Evolutionary conservation across 2,888 invertebrate genomes (phyloP), one percentile per base, ranked within the genome.

Genomic region (Cosmia trapezina): DNA sequence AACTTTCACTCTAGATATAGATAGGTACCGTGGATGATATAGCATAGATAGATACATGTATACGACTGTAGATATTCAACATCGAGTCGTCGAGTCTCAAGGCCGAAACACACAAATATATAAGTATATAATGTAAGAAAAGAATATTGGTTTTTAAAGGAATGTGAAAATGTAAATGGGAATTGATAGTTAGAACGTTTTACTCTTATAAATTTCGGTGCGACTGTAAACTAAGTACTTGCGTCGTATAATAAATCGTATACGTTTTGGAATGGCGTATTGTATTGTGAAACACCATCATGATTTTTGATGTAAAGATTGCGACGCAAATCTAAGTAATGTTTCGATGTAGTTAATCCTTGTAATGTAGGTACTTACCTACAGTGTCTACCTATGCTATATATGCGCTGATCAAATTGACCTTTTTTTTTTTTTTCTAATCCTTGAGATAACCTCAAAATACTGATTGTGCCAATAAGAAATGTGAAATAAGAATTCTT

Each of bases 1-100:
- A 94, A 96, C 96, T 96, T 96, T 96, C 96, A 96, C 96, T 95
- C 94, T 95, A 95, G 93, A 91, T 94, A 94, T 95, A 96, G 95
- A 94, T 96, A 95, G 93, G 92, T 93, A 92, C 90, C 91, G 91
- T 93, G 87, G 91, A 93, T 93, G 93, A 90, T 91, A 92, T 91
- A 92, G 91, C 87, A 91, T 92, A 93, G 90, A 88, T 92, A 92
- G 87, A 89, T 91, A 89, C 87, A 92, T 91, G 88, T 92, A 91
- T 91, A 92, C 90, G 89, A 90, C 91, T 90, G 91, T 94, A 95
- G 94, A 94, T 95, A 95, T 94, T 94, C 94, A 93, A 95, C 95
- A 94, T 95, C 95, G 94, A 95, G 94, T 94, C 91, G 93, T 91
- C 91, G 92, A 92, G 91, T 91, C 95, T 96, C 96, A 96, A 96